Evolutionary conservation across 64 coral and sea anemone species (phyloP).

Genomic region (Montipora foliosa): DNA sequence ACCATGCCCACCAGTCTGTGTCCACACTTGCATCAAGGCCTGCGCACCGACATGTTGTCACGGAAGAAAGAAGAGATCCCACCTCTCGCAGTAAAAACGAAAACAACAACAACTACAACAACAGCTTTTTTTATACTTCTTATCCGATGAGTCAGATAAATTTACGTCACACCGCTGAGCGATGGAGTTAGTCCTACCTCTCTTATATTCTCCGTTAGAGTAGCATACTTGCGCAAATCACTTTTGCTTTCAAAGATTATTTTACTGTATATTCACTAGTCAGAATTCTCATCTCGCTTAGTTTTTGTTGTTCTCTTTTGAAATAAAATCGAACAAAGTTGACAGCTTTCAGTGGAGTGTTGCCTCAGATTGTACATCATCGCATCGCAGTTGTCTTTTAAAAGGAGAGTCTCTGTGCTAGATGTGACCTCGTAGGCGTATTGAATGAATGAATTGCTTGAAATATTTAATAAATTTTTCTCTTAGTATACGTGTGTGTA

Average conservation of each 20-base stretch:
- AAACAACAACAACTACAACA: background rate
- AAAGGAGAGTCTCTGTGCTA: background rate
- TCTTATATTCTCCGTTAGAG: background rate
- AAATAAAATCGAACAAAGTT: constrained; percentile 16
- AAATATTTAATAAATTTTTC: constrained; percentile 54
- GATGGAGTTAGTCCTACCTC: constrained; percentile 10
- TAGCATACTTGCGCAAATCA: background rate
- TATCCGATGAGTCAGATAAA: constrained; percentile 8
- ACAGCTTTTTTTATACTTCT: constrained; percentile 58
- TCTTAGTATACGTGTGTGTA: constrained; percentile 44
- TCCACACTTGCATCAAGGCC: constrained; percentile 97
- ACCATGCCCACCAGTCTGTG: constrained; percentile 97
- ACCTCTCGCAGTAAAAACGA: constrained; percentile 55
- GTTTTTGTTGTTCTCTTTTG: constrained; percentile 54
- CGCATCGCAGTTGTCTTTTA: background rate
- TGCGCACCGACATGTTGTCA: constrained; percentile 91
- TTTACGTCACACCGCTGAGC: constrained; percentile 31
- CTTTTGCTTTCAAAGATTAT: constrained; percentile 19
- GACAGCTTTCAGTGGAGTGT: constrained; percentile 18
- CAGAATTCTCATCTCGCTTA: constrained; percentile 34
- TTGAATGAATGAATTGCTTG: constrained; percentile 44
- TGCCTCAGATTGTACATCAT: background rate
- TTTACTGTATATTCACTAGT: constrained; percentile 38
- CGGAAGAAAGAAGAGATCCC: constrained; percentile 92
- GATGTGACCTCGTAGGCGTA: constrained; percentile 3